Conservation (phyloP, 2,888 invertebrate species). For the Euclidia mi region DNA sequence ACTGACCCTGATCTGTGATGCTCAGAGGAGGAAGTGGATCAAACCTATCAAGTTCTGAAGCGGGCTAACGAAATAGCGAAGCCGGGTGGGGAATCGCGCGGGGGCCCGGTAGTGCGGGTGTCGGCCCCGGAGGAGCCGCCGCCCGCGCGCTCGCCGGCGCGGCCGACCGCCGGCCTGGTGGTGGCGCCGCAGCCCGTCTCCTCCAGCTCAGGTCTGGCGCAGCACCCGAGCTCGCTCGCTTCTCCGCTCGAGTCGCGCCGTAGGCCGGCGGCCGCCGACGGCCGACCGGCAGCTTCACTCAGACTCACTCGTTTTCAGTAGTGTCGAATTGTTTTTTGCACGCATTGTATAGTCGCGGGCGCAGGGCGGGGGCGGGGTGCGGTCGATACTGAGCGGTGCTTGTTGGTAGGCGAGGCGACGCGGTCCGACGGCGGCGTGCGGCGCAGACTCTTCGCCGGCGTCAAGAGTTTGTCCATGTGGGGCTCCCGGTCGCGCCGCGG, state of each 20-base stretch:
- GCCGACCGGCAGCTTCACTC: slow-evolving; percentile 80
- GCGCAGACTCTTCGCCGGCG: slow-evolving; percentile 94
- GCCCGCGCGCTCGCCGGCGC: slow-evolving; percentile 83
- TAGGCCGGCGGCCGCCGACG: slow-evolving; percentile 75
- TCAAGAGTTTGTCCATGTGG: slow-evolving; percentile 94
- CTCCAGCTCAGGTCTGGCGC: slow-evolving; percentile 92
- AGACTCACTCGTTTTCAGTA: slow-evolving; percentile 86
- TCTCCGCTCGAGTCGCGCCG: slow-evolving; percentile 81
- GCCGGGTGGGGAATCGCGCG: slow-evolving; percentile 87
- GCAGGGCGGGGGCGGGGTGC: slow-evolving; percentile 83
- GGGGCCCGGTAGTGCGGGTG: slow-evolving; percentile 85
- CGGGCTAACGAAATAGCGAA: slow-evolving; percentile 97
- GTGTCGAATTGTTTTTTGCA: slow-evolving; percentile 86
- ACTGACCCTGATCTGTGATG: slow-evolving; percentile 81
- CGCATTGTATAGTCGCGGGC: slow-evolving; percentile 84
- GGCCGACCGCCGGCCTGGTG: slow-evolving; percentile 89
- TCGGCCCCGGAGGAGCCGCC: slow-evolving; percentile 80
- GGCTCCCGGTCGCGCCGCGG: slow-evolving; percentile 92
- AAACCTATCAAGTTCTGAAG: slow-evolving; percentile 98
- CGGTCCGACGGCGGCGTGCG: slow-evolving; percentile 92
- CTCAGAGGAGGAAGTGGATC: slow-evolving; percentile 94
- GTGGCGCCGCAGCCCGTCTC: slow-evolving; percentile 92
- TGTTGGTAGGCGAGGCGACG: slow-evolving; percentile 86
- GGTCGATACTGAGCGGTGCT: slow-evolving; percentile 84
- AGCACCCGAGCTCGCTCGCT: slow-evolving; percentile 82